phyloP scores from a whole-genome alignment of 2,888 invertebrate genomes.

The Melipona beecheii region DNA sequence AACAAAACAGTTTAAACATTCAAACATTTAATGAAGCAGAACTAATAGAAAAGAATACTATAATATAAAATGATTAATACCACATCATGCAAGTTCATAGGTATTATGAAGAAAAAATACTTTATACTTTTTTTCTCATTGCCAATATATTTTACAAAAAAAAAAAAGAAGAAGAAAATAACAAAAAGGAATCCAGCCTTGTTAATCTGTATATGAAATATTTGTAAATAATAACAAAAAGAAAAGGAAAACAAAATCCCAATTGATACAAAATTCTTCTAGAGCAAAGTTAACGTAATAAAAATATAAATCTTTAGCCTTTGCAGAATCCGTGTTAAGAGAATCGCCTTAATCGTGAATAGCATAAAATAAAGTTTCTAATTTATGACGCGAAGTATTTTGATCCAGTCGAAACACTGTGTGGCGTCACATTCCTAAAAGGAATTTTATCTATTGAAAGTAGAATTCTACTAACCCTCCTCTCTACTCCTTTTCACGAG shows the following conservation, averaged over 20 bases:
- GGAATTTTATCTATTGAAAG: slow-evolving; percentile 58
- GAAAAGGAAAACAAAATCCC: slow-evolving; percentile 35
- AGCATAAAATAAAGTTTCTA: slow-evolving; percentile 59
- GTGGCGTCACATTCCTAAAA: slow-evolving; percentile 69
- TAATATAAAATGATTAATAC: not conserved
- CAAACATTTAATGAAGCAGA: slow-evolving; percentile 21
- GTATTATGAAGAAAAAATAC: slow-evolving; percentile 46
- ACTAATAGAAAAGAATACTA: slow-evolving; percentile 12
- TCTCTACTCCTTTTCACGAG: slow-evolving; percentile 69
- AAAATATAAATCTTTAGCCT: slow-evolving; percentile 49
- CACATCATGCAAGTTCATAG: slow-evolving; percentile 48
- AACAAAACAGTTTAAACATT: slow-evolving; percentile 15
- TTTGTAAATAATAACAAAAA: slow-evolving; percentile 28
- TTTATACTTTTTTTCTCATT: slow-evolving; percentile 47
- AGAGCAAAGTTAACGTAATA: slow-evolving; percentile 55
- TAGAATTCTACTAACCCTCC: slow-evolving; percentile 30
- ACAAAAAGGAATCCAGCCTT: slow-evolving; percentile 56
- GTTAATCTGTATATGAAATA: slow-evolving; percentile 15
- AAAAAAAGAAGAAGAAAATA: slow-evolving; percentile 13
- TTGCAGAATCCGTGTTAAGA: slow-evolving; percentile 39
- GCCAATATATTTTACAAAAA: slow-evolving; percentile 59
- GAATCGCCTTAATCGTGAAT: slow-evolving; percentile 36
- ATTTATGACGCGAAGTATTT: slow-evolving; percentile 69
- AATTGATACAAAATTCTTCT: slow-evolving; percentile 43
- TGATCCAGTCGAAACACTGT: slow-evolving; percentile 75